Conservation (phyloP, 2,797 vertebrate genomes). For the Gouania willdenowi region DNA sequence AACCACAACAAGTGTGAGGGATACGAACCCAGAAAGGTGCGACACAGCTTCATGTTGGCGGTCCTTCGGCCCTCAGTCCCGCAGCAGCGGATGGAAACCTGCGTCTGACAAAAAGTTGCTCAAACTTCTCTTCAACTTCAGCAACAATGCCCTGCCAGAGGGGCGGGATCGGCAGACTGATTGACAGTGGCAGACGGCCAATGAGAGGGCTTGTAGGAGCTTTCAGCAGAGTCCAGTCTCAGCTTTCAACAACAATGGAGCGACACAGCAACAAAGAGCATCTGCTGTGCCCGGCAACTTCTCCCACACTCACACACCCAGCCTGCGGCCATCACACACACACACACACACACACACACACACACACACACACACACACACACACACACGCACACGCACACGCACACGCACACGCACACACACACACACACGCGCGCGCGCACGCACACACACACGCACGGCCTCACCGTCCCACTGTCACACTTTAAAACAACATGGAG, state of each 20-base stretch:
- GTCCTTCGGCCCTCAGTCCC: conserved; percentile 29
- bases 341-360: no score
- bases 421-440: no score
- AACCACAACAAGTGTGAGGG: not conserved
- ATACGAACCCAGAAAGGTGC: conserved; percentile 89
- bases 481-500: no score
- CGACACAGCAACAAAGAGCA: conserved; percentile 68
- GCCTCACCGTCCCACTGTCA: no score
- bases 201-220: conserved; percentile 60
- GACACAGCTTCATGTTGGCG: conserved; percentile 88
- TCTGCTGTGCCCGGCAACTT: conserved; percentile 57
- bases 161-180: conserved; percentile 23
- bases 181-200: conserved; percentile 63
- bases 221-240: conserved; percentile 75
- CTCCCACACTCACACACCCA: conserved; percentile 22
- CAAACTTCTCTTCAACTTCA: conserved; percentile 80
- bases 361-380: not conserved
- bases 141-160: no score
- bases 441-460: no score
- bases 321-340: no score
- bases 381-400: no score
- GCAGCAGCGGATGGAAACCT: conserved; percentile 54
- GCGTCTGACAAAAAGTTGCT: conserved; percentile 80
- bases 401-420: no score
- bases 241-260: conserved; percentile 72